Evolutionary conservation across 53 echinoderm and acorn worm species (phyloP).

Genomic region (Crossaster papposus): DNA sequence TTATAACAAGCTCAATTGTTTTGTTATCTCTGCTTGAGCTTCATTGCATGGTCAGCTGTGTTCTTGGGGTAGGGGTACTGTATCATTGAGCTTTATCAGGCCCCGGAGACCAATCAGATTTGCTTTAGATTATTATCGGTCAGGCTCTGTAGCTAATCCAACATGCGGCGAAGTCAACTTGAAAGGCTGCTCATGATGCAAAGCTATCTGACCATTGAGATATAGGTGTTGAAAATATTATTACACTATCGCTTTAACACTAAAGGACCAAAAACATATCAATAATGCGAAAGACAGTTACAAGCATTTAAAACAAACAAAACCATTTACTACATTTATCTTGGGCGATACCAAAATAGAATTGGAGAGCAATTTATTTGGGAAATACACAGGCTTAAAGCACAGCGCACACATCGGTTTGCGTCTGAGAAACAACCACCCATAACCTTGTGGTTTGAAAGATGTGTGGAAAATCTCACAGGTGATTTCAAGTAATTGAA

Average conservation of each 20-base stretch:
- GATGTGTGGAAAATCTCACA: slow-evolving; percentile 16
- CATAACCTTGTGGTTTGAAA: slow-evolving; percentile 2
- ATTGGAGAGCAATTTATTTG: not conserved
- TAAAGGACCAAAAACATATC: not conserved
- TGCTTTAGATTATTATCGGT: not conserved
- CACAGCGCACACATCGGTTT: not conserved
- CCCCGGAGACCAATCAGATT: not conserved
- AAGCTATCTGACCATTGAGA: not conserved
- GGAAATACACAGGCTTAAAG: not conserved
- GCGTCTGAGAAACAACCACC: not conserved
- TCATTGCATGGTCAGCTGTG: not conserved
- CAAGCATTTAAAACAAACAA: not conserved
- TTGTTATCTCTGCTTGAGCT: not conserved
- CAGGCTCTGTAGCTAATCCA: not conserved
- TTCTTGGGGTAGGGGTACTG: not conserved
- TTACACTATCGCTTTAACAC: not conserved
- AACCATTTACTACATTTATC: too few species aligned
- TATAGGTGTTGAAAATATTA: not conserved
- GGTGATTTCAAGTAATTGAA: slow-evolving; percentile 12
- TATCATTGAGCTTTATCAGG: not conserved
- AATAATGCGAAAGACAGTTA: not conserved
- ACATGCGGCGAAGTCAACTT: not conserved
- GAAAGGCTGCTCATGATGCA: not conserved
- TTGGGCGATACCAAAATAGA: too few species aligned
- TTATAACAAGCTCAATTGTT: not conserved